These are phyloP conservation scores for Callaeas wilsoni DNA, from an alignment of 2,113 vertebrate genomes.

Conservation along the genomic window DNA sequence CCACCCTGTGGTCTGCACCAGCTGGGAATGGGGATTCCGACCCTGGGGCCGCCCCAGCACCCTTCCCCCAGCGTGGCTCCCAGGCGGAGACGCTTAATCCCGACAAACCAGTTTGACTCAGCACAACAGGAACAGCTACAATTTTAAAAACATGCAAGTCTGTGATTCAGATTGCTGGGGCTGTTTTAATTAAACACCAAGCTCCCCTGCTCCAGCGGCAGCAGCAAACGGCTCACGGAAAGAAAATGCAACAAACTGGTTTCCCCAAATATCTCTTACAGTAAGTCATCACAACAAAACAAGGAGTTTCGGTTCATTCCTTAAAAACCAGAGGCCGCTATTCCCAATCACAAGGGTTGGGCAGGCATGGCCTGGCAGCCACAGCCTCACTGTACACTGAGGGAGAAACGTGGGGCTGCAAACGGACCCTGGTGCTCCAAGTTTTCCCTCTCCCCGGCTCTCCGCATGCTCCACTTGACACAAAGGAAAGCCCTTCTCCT, in stretches of 20 bases:
- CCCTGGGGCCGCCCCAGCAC: background rate
- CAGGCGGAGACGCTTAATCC: constrained; percentile 67
- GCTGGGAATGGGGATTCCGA: background rate
- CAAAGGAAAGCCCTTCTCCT: constrained; percentile 54
- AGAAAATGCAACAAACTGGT: constrained; percentile 62
- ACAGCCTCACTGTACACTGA: background rate
- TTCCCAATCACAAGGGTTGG: background rate
- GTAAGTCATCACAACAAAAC: constrained; percentile 57
- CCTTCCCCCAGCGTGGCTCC: constrained; percentile 39
- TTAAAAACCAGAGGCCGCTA: constrained; percentile 47
- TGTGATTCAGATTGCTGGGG: constrained; percentile 77
- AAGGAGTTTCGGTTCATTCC: constrained; percentile 48
- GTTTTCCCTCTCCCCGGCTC: background rate
- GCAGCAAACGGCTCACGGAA: constrained; percentile 34
- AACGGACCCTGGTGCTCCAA: background rate
- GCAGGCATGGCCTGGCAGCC: background rate
- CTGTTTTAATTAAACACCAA: constrained; percentile 74
- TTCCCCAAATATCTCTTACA: constrained; percentile 56
- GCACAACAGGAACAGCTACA: constrained; percentile 77
- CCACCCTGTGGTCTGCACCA: background rate
- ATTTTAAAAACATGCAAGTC: constrained; percentile 76
- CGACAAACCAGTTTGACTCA: constrained; percentile 83
- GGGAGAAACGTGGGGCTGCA: background rate
- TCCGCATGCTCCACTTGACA: constrained; percentile 6
- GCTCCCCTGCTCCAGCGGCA: constrained; percentile 56